Base-by-base conservation (phyloP, 2,113 vertebrate genomes). In the Apeltes quadracus region DNA sequence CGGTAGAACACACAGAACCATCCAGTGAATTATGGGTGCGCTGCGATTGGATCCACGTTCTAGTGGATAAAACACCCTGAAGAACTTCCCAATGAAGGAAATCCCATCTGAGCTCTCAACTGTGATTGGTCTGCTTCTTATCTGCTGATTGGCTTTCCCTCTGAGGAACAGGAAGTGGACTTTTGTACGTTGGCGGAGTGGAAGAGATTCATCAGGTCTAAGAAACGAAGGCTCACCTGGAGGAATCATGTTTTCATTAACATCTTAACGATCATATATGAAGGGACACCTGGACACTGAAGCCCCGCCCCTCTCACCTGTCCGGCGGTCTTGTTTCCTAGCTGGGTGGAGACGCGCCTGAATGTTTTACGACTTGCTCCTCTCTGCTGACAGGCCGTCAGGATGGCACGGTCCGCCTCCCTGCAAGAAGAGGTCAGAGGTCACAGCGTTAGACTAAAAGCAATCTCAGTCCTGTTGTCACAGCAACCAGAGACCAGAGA, bases 301-400 rank as follows among this genome's bases (percentile, higher is more conserved):
- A 6, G 44, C 66, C 3, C 61, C 4, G 1, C 68, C 61, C 3
- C 55, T 46, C 62, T 91, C 68, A 96, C 96, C 95, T 99, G 95
- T 0, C 85, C 81, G 0, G 95, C 83, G 0, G 95, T 96, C 84
- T 96, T 98, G 85, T 96, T 96, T 55, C 93, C 93, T 53, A 99
- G 89, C 36, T 94, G 94, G 67, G 90, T 76, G 0, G 97, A 96
- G 76, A 99, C 92, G 39, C 88, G 76, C 0, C 84, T 85, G 79
- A 99, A 99, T 0, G 97, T 97, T n/a, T 91, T 94, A 1, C 87
- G 81, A 2, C 91, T 95, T 25, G 97, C 96, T 75, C 97, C 96
- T 29, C 77, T 91, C 84, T 94, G 94, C 91, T 97, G 95, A 56
- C 97, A 98, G 73, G 93, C 84, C 1, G 95, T 97, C 12, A 99